Evolutionary conservation across 2,113 vertebrate genomes (phyloP).

Genomic region (Taurulus bubalis): DNA sequence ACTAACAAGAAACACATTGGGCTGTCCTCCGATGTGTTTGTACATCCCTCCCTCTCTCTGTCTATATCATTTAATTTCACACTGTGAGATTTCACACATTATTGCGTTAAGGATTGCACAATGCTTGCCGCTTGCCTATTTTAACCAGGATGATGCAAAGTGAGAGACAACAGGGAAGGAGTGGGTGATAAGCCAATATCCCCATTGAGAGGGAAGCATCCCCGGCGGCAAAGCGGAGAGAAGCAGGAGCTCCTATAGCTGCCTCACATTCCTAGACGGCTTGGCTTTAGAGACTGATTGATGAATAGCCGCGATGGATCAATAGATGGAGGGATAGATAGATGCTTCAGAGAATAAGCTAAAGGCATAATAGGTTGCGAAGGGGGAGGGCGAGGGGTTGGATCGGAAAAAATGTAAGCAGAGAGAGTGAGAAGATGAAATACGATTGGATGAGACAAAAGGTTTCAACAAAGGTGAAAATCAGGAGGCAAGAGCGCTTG

Average conservation of each 20-base stretch:
- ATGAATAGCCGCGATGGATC: constrained; percentile 35
- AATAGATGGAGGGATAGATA: constrained; percentile 32
- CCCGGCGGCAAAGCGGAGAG: constrained; percentile 25
- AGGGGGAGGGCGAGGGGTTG: background rate
- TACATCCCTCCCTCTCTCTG: constrained; percentile 8
- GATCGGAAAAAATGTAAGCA: background rate
- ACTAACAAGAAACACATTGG: background rate
- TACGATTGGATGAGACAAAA: constrained; percentile 22
- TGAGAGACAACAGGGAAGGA: constrained; percentile 8
- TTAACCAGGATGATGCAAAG: constrained; percentile 14
- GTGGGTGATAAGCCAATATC: constrained; percentile 23
- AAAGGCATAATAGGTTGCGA: constrained; percentile 17
- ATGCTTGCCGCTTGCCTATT: constrained; percentile 20
- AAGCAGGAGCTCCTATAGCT: constrained; percentile 27
- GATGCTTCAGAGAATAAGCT: background rate
- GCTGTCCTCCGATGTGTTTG: background rate
- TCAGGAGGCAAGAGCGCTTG: background rate
- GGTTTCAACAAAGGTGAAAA: constrained; percentile 22
- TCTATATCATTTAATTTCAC: constrained; percentile 7
- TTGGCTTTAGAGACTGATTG: constrained; percentile 24
- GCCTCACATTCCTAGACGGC: constrained; percentile 15
- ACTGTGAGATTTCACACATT: constrained; percentile 13
- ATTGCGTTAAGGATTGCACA: constrained; percentile 20
- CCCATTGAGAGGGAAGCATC: constrained; percentile 32
- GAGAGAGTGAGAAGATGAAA: background rate